Evolutionary conservation across 2,797 vertebrate species (phyloP), one percentile per base, ranked within the genome.

Genomic region (Artibeus lituratus): DNA sequence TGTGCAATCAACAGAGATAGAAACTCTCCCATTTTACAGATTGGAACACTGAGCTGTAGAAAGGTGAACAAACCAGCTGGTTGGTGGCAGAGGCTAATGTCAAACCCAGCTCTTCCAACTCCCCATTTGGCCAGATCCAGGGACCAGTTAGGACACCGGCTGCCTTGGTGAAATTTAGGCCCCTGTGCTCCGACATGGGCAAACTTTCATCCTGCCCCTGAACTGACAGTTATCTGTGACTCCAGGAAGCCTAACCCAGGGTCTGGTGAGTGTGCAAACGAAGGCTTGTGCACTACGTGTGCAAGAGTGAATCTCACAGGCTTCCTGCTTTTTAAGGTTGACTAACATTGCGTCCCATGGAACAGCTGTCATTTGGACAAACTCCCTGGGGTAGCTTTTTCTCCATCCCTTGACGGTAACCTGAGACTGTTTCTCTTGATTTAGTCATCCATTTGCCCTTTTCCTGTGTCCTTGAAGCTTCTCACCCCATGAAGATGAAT

Each of bases 341-440:
- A 24, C 69, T 37, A 6, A 14, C 15, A 9, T 3, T 39, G 2
- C 21, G 10, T 83, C 37, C 51, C 11, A 2, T 10, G 10, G 32
- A 51, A 59, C 11, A 78, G 55, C 76, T 57, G 2, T 47, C 10
- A 5, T 73, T 42, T 14, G 37, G 29, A 39, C 47, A 7, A 53
- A 29, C 70, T 91, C 74, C 88, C 57, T 70, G n/a, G 24, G 10
- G 1, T 42, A 7, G 19, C 7, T 16, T 84, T 93, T 32, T 91
- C 69, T 89, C 39, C 32, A n/a, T 80, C 44, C 32, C 51, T 37
- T 35, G 74, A 21, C 47, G 80, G 78, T 26, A 35, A 16, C 89
- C 69, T 84, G 22, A 89, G 16, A 7, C 69, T 67, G 39, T 90
- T 94, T 76, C 55, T 93, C 85, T 87, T 96, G 42, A 59, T 87